phyloP scores from a whole-genome alignment of 2,113 vertebrate species.

The Pollimyrus isidori region DNA sequence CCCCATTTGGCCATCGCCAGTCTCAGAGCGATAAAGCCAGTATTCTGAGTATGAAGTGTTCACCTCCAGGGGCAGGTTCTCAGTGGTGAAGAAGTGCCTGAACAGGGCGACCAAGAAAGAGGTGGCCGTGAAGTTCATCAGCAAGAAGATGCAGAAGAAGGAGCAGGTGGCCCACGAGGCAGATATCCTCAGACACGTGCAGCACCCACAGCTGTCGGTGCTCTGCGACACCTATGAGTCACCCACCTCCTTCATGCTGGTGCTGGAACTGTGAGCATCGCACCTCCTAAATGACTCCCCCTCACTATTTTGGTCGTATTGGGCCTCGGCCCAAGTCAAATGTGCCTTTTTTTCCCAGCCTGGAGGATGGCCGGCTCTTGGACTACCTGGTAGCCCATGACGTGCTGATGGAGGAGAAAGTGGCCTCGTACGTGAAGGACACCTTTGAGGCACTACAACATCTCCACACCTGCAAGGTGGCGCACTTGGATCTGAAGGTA shows the following conservation, averaged over 20 bases:
- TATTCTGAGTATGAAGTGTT: background rate
- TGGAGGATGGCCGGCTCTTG: conserved; percentile 84
- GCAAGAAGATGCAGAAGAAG: conserved; percentile 95
- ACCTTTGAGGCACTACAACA: conserved; percentile 89
- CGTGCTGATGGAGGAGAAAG: conserved; percentile 94
- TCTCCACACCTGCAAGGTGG: conserved; percentile 90
- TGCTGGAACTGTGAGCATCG: conserved; percentile 85
- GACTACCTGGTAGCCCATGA: conserved; percentile 93
- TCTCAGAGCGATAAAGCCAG: background rate
- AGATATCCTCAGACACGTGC: conserved; percentile 76
- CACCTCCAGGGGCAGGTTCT: conserved; percentile 80
- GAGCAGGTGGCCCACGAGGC: conserved; percentile 92
- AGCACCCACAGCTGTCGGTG: conserved; percentile 82
- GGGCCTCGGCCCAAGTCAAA: background rate
- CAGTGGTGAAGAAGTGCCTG: conserved; percentile 87
- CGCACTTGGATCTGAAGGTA: conserved; percentile 93
- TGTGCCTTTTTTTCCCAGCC: conserved; percentile 51
- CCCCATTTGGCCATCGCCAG: background rate
- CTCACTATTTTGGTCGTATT: background rate
- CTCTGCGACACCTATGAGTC: conserved; percentile 88
- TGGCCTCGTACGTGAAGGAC: conserved; percentile 87
- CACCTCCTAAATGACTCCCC: background rate
- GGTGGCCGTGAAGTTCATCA: conserved; percentile 90
- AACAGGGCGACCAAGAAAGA: conserved; percentile 87
- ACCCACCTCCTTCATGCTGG: conserved; percentile 73